A percentile compares a stretch with the other conserved stretches of the same genome.
Evolutionary conservation across 2,888 invertebrate genomes (phyloP).

Genomic region (Amaurobius ferox): DNA sequence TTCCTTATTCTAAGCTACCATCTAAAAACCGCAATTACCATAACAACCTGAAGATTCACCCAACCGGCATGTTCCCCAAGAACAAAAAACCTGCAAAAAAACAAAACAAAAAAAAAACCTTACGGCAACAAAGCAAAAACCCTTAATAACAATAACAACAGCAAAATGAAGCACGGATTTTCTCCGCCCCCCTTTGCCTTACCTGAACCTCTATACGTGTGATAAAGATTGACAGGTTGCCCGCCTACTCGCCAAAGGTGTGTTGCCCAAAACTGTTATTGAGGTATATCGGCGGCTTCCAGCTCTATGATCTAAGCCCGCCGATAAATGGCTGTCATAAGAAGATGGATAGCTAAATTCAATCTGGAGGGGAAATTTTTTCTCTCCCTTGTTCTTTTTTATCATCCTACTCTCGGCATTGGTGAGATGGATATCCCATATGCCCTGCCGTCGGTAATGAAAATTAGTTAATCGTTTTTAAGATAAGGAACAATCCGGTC

Average conservation of each 20-base stretch:
- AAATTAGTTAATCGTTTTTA: slow-evolving; percentile 38
- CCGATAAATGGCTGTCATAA: slow-evolving; percentile 70
- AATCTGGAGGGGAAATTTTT: slow-evolving; percentile 59
- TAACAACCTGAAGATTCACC: neutral
- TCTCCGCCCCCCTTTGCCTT: slow-evolving; percentile 15
- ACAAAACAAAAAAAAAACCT: slow-evolving; percentile 1
- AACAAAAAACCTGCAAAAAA: too few species aligned
- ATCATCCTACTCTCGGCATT: neutral
- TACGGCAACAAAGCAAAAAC: slow-evolving; percentile 30
- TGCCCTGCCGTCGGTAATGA: slow-evolving; percentile 28
- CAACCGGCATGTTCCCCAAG: neutral
- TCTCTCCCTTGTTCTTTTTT: slow-evolving; percentile 13
- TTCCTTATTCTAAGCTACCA: neutral
- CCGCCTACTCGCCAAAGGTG: slow-evolving; percentile 57
- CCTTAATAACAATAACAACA: slow-evolving; percentile 28
- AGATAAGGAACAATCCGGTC: neutral
- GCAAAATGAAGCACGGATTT: neutral
- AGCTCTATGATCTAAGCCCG: slow-evolving; percentile 57
- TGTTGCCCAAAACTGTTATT: slow-evolving; percentile 54
- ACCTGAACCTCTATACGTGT: slow-evolving; percentile 52
- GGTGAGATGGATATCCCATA: slow-evolving; percentile 4
- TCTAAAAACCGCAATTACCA: slow-evolving; percentile 1
- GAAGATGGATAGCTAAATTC: slow-evolving; percentile 72
- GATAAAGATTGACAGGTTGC: slow-evolving; percentile 61
- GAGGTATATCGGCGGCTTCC: slow-evolving; percentile 43